A percentile compares a stretch with the other conserved stretches of the same genome.
phyloP scores from a whole-genome alignment of 2,888 invertebrate genomes.

The Lamproptera curius region DNA sequence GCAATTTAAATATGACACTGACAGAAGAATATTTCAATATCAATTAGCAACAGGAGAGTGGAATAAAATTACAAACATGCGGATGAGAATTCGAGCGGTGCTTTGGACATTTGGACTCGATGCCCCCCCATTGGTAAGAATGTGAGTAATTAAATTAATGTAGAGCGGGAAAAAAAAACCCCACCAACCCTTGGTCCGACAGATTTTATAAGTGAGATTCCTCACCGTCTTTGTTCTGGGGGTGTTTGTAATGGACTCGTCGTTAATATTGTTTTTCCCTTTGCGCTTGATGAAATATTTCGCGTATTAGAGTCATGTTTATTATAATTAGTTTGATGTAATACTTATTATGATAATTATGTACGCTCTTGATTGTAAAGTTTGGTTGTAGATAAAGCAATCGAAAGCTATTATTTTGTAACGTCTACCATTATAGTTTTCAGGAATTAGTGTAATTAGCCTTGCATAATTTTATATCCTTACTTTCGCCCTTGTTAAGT shows the following conservation, averaged over 20 bases:
- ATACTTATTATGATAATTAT: no score
- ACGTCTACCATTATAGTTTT: no score
- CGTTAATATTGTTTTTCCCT: slow-evolving; percentile 61
- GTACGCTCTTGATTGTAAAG: no score
- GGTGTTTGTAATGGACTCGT: slow-evolving; percentile 59
- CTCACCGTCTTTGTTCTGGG: slow-evolving; percentile 57
- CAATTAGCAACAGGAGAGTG: slow-evolving; percentile 19
- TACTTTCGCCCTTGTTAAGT: no score
- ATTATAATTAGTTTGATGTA: no score
- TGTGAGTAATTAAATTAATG: slow-evolving; percentile 76
- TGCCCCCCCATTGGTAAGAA: slow-evolving; percentile 66
- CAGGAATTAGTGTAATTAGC: no score
- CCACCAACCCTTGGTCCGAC: slow-evolving; percentile 62
- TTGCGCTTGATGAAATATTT: slow-evolving; percentile 34
- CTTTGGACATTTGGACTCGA: slow-evolving; percentile 63
- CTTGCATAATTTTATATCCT: no score
- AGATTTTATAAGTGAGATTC: slow-evolving; percentile 64
- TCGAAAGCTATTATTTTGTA: no score
- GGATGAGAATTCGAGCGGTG: slow-evolving; percentile 35
- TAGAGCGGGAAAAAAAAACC: slow-evolving; percentile 66
- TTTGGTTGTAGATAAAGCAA: no score
- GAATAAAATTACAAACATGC: slow-evolving; percentile 17
- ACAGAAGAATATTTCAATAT: slow-evolving; percentile 20
- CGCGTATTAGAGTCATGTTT: slow-evolving; percentile 5
- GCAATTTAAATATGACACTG: no score